Base-by-base conservation (phyloP, 2,113 vertebrate species). In the Microtus ochrogaster region DNA sequence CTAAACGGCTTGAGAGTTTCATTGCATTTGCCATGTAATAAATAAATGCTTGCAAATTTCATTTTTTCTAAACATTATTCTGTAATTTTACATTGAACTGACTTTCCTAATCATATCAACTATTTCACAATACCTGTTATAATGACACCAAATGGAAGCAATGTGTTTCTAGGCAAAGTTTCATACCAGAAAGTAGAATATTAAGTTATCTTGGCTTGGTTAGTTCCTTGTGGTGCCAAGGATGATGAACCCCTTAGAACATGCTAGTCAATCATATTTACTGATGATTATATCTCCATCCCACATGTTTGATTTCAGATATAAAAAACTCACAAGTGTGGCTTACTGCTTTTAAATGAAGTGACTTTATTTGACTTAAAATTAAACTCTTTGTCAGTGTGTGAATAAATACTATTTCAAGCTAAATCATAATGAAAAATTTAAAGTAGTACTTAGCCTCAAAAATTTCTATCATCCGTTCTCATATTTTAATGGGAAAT, bases 291-390 rank as follows among this genome's bases (percentile, higher is more conserved):
- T 7, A 77, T 47, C 28, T 72, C 44, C 16, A 21, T 19, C 8
- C 16, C 5, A 88, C n/a, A 14, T 83, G 41, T 28, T 74, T 41
- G 16, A 91, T 73, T 88, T 79, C 63, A 91, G 26, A 84, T 79
- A 81, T 49, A 44, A 7, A 65, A 5, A 82, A 83, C 28, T 47
- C 24, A 91, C 33, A 47, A 91, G 94, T 52, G 84, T 0, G 41
- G 21, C 44, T 26, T 70, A 82, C 33, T 72, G 79, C 44, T 83
- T 92, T 83, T 36, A 92, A 96, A 92, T 30, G 9, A 96, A 96
- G 76, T 76, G 39, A 91, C 68, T 70, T 89, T 47, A 47, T 94
- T 89, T 84, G 44, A 78, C 77, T 83, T 49, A 85, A 94, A 17
- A 92, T 0, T 52, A 88, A 97, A 90, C 73, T 39, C 44, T 16